These are phyloP conservation scores for Scaptomyza graminum DNA, from an alignment of 1,140 invertebrate genomes.

Conservation along the genomic window DNA sequence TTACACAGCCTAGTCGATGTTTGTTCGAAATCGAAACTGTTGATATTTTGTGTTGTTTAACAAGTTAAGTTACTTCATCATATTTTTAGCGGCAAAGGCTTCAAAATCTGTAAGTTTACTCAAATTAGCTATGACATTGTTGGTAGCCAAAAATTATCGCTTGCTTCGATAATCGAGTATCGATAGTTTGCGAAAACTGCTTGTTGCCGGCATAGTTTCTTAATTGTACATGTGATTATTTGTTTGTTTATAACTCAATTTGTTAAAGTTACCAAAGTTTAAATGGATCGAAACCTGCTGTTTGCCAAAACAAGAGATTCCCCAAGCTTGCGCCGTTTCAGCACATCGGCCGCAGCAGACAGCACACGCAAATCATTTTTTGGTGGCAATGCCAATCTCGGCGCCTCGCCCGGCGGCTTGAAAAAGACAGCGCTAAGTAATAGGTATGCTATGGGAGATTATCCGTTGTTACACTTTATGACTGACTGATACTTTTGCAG, in stretches of 20 bases:
- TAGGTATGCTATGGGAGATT: constrained; percentile 31
- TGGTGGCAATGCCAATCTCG: constrained; percentile 53
- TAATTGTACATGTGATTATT: constrained; percentile 24
- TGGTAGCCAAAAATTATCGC: neutral
- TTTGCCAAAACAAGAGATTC: constrained; percentile 53
- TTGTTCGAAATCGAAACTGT: neutral
- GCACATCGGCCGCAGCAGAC: constrained; percentile 42
- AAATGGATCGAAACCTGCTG: constrained; percentile 52
- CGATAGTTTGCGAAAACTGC: constrained; percentile 6
- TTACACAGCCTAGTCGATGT: neutral
- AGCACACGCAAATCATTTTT: constrained; percentile 63
- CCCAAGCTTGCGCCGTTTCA: constrained; percentile 28
- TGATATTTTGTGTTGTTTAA: no score
- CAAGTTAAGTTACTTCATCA: no score
- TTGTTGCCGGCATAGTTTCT: constrained; percentile 51
- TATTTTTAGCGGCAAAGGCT: no score
- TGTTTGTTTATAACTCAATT: constrained; percentile 41
- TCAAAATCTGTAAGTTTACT: neutral
- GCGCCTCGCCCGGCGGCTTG: constrained; percentile 39
- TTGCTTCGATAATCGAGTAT: constrained; percentile 1
- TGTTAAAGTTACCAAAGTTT: constrained; percentile 5
- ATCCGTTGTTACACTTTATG: neutral
- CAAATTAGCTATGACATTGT: constrained; percentile 5
- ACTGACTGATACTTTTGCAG: constrained; percentile 74
- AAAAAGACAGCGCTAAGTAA: constrained; percentile 60